Percentiles rank a stretch among this genome's conserved stretches.
Conservation (phyloP, 1,140 invertebrate genomes). For the Mamestra configurata region DNA sequence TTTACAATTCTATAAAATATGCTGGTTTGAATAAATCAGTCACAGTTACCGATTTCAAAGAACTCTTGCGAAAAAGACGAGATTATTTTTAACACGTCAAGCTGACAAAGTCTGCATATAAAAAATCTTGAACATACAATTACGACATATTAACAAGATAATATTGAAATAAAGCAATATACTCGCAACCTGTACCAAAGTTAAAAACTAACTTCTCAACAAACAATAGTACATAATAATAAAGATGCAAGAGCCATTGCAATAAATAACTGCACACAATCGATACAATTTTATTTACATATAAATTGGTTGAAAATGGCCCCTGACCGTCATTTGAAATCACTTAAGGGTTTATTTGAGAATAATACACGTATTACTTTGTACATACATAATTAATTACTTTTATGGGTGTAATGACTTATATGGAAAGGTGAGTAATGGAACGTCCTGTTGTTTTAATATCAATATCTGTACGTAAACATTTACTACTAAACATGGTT, state of each 20-base stretch:
- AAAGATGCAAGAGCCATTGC: slow-evolving; percentile 47
- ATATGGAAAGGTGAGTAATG: not conserved
- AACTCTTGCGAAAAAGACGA: too few relatives aligned
- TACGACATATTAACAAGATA: not conserved
- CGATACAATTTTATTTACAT: slow-evolving; percentile 66
- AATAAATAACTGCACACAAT: slow-evolving; percentile 58
- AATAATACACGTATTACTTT: slow-evolving; percentile 32
- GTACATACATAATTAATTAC: slow-evolving; percentile 31
- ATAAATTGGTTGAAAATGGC: slow-evolving; percentile 70
- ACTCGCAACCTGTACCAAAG: not conserved
- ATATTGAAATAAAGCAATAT: not conserved
- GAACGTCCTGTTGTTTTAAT: too few relatives aligned
- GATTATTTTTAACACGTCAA: too few relatives aligned
- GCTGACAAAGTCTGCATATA: too few relatives aligned
- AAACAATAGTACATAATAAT: slow-evolving; percentile 63
- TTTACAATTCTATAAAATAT: not conserved
- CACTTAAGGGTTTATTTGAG: slow-evolving; percentile 19
- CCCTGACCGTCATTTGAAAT: slow-evolving; percentile 46
- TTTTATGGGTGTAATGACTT: slow-evolving; percentile 33
- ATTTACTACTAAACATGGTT: too few relatives aligned
- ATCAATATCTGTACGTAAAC: too few relatives aligned
- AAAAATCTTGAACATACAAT: not conserved
- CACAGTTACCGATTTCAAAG: not conserved
- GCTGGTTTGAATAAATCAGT: not conserved
- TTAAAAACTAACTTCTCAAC: slow-evolving; percentile 48